Evolutionary conservation across 2,888 invertebrate genomes (phyloP), one percentile per base, ranked within the genome.

Genomic region (Drosophila yooni): DNA sequence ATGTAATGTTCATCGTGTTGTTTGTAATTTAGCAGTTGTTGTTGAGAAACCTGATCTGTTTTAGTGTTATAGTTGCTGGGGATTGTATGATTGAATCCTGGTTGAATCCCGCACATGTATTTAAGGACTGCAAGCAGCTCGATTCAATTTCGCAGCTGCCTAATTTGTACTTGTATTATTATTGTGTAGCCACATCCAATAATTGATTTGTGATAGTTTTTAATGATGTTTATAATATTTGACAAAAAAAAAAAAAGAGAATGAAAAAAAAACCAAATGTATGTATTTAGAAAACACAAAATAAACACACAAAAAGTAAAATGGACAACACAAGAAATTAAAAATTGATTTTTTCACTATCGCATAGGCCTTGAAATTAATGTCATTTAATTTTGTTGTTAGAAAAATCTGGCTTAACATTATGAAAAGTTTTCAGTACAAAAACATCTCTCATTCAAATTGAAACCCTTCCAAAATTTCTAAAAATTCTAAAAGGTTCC

Each of bases 131-230:
- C 31, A 50, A 38, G 59, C 58, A 61, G 48, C 64, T 57, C 38
- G 46, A 64, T 50, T 54, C 54, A 58, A 64, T 54, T 43, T 69
- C 48, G 52, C 63, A 65, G 73, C 74, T 66, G 63, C 46, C 71
- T 64, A 57, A 70, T 64, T 62, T 67, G 48, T 65, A 79, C 25
- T 62, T 59, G 72, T 83, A 79, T 72, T 83, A 76, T 82, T 82
- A 77, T 84, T 87, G 76, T 87, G 81, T 89, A 89, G 80, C 76
- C 83, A 88, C 75, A 88, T 76, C 79, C 79, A 88, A 89, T 89
- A 89, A 88, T 86, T 88, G 70, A 89, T 88, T 88, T 88, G 88
- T 88, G 88, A 88, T 88, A 88, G 88, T 89, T 88, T 89, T 79
- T 76, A 88, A 85, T 69, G 77, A 82, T 63, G 69, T 77, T 78